phyloP scores from a whole-genome alignment of 1,140 invertebrate species.

The Venustaconcha ellipsiformis region DNA sequence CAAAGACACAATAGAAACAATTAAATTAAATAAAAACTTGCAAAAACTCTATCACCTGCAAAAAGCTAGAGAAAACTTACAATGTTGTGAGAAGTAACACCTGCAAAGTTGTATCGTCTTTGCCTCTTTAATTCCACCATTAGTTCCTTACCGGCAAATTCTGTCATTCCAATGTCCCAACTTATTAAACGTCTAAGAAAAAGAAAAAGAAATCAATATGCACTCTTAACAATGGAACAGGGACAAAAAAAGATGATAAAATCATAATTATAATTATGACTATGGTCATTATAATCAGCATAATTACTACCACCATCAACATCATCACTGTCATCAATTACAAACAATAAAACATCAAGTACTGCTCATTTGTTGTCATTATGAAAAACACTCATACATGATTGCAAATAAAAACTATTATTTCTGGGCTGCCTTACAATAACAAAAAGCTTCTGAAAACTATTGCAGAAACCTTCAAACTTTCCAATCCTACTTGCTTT shows the following conservation, averaged over 20 bases:
- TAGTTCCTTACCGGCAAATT: constrained; percentile 20
- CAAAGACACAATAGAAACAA: neutral
- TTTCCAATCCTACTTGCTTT: no score
- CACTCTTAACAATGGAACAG: neutral
- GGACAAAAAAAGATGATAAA: neutral
- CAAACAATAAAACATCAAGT: no score
- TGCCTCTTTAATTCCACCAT: constrained; percentile 24
- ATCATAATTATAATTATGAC: no score
- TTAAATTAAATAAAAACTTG: neutral
- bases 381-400: no score
- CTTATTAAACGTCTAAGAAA: constrained; percentile 13
- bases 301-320: no score
- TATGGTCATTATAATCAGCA: no score
- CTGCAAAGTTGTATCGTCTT: constrained; percentile 1
- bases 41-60: neutral
- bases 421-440: no score
- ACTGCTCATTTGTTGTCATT: no score
- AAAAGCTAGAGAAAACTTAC: constrained; percentile 14
- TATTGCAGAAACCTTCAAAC: no score
- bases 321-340: no score
- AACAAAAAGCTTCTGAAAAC: no score
- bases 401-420: no score
- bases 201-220: neutral
- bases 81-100: constrained; percentile 21
- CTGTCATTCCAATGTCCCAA: constrained; percentile 29